These are phyloP conservation scores for Octodonta nipae DNA, from an alignment of 2,888 invertebrate species.

Conservation along the genomic window DNA sequence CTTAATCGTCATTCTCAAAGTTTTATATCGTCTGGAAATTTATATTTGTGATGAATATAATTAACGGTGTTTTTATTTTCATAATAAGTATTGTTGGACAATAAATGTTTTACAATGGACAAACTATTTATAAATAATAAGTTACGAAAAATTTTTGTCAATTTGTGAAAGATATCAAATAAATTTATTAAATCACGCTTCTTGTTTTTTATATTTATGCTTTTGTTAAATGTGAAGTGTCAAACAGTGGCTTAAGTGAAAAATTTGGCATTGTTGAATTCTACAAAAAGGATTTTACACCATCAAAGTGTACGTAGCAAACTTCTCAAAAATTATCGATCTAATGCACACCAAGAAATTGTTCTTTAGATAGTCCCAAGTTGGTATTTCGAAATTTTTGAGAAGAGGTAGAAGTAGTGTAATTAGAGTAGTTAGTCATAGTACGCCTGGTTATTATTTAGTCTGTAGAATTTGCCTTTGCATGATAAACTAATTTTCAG, in stretches of 20 bases:
- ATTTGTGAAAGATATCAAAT: slow-evolving; percentile 13
- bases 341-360: too few relatives aligned
- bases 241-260: slow-evolving; percentile 18
- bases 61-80: too few relatives aligned
- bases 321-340: too few relatives aligned
- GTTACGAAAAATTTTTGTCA: too few relatives aligned
- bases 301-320: slow-evolving; percentile 28
- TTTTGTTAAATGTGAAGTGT: slow-evolving; percentile 15
- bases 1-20: too few relatives aligned
- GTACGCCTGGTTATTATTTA: slow-evolving; percentile 2
- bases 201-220: slow-evolving; percentile 15
- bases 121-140: slow-evolving; percentile 12
- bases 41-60: too few relatives aligned
- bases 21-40: too few relatives aligned
- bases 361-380: not conserved
- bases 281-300: slow-evolving; percentile 17
- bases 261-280: slow-evolving; percentile 22
- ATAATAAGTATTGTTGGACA: too few relatives aligned
- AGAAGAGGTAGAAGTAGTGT: slow-evolving; percentile 6
- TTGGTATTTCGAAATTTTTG: slow-evolving; percentile 5
- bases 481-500: slow-evolving; percentile 5
- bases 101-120: slow-evolving; percentile 13
- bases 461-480: slow-evolving; percentile 5
- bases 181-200: slow-evolving; percentile 14
- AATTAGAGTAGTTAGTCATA: slow-evolving; percentile 2